Conservation (phyloP, 2,888 invertebrate genomes). For the Andrena minutula region DNA sequence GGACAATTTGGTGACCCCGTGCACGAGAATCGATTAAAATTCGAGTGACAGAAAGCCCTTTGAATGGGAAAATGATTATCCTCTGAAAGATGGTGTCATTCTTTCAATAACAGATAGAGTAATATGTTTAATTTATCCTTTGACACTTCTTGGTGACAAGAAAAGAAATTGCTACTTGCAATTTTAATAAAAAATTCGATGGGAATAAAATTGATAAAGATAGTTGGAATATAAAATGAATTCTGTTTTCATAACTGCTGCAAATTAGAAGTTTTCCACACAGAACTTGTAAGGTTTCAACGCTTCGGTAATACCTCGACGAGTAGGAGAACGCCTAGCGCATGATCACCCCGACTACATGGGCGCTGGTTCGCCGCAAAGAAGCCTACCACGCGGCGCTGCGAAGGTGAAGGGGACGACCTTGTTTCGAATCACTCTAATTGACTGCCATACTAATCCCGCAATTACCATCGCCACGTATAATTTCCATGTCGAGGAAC, state of each 20-base stretch:
- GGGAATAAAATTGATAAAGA: too few species aligned
- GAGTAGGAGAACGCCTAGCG: neutral
- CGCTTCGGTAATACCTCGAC: too few species aligned
- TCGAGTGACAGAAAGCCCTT: neutral
- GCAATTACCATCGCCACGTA: constrained; percentile 1
- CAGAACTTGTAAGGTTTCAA: too few species aligned
- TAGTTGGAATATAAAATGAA: too few species aligned
- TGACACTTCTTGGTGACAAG: neutral
- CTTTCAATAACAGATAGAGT: neutral
- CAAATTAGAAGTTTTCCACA: too few species aligned
- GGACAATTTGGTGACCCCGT: constrained; percentile 12
- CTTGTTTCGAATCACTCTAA: constrained; percentile 58
- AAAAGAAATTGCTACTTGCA: too few species aligned
- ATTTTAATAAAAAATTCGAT: too few species aligned
- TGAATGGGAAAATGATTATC: neutral
- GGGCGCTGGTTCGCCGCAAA: neutral
- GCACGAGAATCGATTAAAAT: neutral
- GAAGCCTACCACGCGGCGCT: neutral
- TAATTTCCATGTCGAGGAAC: constrained; percentile 14
- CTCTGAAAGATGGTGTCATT: neutral
- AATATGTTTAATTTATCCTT: neutral
- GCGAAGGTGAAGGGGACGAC: constrained; percentile 63
- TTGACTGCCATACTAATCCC: constrained; percentile 47
- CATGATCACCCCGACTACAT: constrained; percentile 3
- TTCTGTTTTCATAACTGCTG: too few species aligned